phyloP scores from a whole-genome alignment of 2,797 vertebrate species.

The Phylloscopus collybita region DNA sequence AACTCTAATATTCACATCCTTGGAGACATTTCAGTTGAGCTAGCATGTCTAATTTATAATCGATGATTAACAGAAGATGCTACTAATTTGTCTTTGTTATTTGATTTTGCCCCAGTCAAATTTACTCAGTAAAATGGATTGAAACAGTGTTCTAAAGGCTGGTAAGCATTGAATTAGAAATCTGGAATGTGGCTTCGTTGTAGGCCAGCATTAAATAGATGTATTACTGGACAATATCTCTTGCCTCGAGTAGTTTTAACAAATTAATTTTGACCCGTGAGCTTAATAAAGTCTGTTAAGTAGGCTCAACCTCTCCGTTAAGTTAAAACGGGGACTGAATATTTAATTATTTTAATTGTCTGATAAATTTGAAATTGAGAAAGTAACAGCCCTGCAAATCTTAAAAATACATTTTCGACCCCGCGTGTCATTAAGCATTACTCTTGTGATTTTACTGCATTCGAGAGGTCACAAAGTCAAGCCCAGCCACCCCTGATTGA shows the following conservation, averaged over 20 bases:
- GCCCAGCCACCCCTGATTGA: conserved; percentile 31
- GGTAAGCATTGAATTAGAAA: conserved; percentile 17
- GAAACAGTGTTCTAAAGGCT: conserved; percentile 50
- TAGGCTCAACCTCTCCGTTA: conserved; percentile 27
- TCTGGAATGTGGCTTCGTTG: neutral
- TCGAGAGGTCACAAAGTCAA: conserved; percentile 58
- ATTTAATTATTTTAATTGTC: conserved; percentile 67
- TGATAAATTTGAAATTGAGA: conserved; percentile 61
- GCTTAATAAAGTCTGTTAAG: conserved; percentile 38
- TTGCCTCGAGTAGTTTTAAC: conserved; percentile 36
- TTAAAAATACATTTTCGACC: conserved; percentile 62
- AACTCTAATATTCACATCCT: conserved; percentile 49
- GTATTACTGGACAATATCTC: neutral
- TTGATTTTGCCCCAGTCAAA: conserved; percentile 66
- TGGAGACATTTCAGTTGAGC: conserved; percentile 51
- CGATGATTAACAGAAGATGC: conserved; percentile 70
- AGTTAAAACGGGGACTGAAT: conserved; percentile 46
- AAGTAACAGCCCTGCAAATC: conserved; percentile 64
- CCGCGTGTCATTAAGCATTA: conserved; percentile 53
- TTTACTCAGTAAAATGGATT: conserved; percentile 67
- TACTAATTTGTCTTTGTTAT: conserved; percentile 67
- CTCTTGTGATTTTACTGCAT: conserved; percentile 53
- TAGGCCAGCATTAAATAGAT: conserved; percentile 11
- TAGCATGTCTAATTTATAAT: conserved; percentile 72
- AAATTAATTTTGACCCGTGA: conserved; percentile 61